These are phyloP conservation scores for Peromyscus melanophrys DNA, from an alignment of 2,797 vertebrate genomes.

Conservation along the genomic window DNA sequence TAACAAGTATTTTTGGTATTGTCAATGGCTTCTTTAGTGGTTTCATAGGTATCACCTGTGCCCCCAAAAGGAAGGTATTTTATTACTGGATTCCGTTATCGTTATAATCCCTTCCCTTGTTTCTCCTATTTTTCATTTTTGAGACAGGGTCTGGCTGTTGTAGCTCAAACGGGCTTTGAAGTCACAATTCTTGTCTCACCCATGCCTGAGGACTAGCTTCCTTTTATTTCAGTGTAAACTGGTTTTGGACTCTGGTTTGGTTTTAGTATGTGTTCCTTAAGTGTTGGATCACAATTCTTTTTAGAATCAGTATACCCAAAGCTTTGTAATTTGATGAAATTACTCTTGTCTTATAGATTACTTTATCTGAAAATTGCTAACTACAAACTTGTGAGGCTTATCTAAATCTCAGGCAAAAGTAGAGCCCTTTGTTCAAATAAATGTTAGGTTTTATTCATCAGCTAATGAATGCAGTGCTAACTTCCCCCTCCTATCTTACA, in stretches of 20 bases:
- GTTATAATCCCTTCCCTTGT: not conserved
- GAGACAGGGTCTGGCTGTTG: not conserved
- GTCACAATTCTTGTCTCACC: not conserved
- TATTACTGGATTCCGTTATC: conserved; percentile 51
- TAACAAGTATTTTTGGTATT: not conserved
- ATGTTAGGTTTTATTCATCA: not conserved
- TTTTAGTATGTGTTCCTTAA: conserved; percentile 60
- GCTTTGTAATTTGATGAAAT: conserved; percentile 27
- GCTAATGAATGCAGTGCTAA: not conserved
- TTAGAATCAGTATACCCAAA: conserved; percentile 44
- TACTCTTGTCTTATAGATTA: conserved; percentile 18
- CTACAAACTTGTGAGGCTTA: conserved; percentile 7
- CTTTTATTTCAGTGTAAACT: conserved; percentile 37
- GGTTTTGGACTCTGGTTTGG: conserved; percentile 42
- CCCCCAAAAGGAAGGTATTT: not conserved
- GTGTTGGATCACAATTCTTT: conserved; percentile 22
- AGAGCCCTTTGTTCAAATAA: conserved; percentile 50
- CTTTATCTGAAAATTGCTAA: not conserved
- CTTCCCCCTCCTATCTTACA: conserved; percentile 85
- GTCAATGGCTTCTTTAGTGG: not conserved
- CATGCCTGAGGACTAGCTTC: not conserved
- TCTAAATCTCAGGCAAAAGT: not conserved
- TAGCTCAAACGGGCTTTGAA: not conserved
- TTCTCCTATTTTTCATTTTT: not conserved
- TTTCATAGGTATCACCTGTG: conserved; percentile 36